phyloP scores from a whole-genome alignment of 2,113 vertebrate genomes.

The Mesoclemmys tuberculata region DNA sequence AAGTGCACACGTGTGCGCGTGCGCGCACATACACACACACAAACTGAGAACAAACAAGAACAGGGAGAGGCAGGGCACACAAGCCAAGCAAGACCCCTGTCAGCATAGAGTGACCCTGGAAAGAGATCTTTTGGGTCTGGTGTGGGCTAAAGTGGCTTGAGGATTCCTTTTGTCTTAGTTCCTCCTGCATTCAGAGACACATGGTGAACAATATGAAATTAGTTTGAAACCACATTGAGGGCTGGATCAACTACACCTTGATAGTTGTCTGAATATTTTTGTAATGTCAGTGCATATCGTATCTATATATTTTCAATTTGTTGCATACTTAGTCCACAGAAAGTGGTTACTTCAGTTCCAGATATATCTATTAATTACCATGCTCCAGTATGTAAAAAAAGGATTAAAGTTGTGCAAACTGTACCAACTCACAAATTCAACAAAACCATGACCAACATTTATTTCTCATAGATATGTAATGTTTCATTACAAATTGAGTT shows the following conservation, averaged over 20 bases:
- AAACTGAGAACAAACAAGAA: no score
- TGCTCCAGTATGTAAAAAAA: background rate
- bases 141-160: no score
- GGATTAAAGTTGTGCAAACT: background rate
- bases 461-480: background rate
- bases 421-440: conserved; percentile 8
- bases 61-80: no score
- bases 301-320: background rate
- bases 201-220: background rate
- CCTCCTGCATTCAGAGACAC: no score
- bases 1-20: no score
- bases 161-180: no score
- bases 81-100: no score
- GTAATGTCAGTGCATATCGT: background rate
- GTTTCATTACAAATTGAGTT: background rate
- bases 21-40: no score
- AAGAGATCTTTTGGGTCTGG: no score
- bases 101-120: no score
- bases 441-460: background rate
- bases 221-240: background rate
- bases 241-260: background rate
- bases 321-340: conserved; percentile 8
- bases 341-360: background rate
- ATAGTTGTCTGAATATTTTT: background rate
- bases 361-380: background rate